A percentile compares a stretch with the other conserved stretches of the same genome.
phyloP scores from a whole-genome alignment of 2,113 vertebrate genomes.

The Romanogobio albipinnatus region DNA sequence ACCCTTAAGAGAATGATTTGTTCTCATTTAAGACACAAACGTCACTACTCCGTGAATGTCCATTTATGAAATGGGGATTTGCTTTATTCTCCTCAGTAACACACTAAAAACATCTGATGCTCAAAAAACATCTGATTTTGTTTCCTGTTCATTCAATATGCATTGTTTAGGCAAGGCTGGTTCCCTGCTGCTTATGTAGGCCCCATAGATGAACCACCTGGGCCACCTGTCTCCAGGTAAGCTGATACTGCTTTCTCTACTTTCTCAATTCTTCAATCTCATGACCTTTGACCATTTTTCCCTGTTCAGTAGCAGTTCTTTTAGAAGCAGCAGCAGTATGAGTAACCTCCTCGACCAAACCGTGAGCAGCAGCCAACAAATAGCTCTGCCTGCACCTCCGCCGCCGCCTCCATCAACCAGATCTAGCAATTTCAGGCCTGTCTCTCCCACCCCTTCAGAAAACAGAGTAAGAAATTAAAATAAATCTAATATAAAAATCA shows the following conservation, averaged over 20 bases:
- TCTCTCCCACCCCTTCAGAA: conserved; percentile 36
- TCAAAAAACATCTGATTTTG: not conserved
- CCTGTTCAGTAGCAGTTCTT: conserved; percentile 23
- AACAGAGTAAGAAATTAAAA: conserved; percentile 44
- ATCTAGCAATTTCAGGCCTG: conserved; percentile 35
- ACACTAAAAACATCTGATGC: not conserved
- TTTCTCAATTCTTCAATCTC: not conserved
- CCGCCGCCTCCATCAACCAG: conserved; percentile 29
- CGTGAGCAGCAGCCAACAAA: conserved; percentile 32
- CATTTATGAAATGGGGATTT: not conserved
- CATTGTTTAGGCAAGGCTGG: conserved; percentile 73
- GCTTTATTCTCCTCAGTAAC: not conserved
- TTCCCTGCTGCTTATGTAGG: conserved; percentile 74
- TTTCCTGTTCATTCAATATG: not conserved
- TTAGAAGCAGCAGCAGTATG: conserved; percentile 62
- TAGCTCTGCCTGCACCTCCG: conserved; percentile 54
- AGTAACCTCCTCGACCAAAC: conserved; percentile 57
- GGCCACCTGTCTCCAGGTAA: conserved; percentile 61
- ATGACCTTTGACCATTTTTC: conserved; percentile 17
- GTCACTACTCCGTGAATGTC: not conserved
- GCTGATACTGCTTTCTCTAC: conserved; percentile 8
- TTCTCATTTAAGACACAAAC: no score
- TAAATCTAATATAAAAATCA: not conserved
- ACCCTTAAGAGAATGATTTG: no score
- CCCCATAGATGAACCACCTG: conserved; percentile 58